These are phyloP conservation scores for Galeruca laticollis DNA, from an alignment of 2,888 invertebrate species.

Conservation along the genomic window DNA sequence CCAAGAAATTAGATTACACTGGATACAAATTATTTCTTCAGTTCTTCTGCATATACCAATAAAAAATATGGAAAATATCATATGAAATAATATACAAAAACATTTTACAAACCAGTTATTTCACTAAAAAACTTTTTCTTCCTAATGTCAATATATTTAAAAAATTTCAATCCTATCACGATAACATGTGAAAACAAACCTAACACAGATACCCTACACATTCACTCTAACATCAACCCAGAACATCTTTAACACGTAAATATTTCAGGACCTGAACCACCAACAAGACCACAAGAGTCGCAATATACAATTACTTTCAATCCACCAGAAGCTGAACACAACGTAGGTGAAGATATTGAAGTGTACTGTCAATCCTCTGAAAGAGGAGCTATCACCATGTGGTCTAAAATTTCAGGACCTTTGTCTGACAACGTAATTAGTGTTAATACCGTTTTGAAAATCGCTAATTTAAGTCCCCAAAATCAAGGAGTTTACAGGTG, in stretches of 20 bases:
- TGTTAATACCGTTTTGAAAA: slow-evolving; percentile 70
- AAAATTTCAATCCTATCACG: too few species aligned
- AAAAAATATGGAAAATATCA: too few species aligned
- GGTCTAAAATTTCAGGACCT: slow-evolving; percentile 72
- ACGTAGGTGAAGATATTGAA: slow-evolving; percentile 74
- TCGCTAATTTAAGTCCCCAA: slow-evolving; percentile 70
- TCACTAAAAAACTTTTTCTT: background rate
- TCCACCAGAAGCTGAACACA: slow-evolving; percentile 56
- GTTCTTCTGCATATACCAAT: background rate
- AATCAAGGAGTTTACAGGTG: slow-evolving; percentile 80
- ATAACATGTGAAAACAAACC: background rate
- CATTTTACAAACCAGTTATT: background rate
- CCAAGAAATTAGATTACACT: too few species aligned
- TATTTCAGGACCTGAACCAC: slow-evolving; percentile 36
- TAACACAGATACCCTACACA: background rate
- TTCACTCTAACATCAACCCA: background rate
- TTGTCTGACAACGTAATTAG: slow-evolving; percentile 73
- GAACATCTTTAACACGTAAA: background rate
- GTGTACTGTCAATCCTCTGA: slow-evolving; percentile 74
- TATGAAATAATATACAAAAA: too few species aligned
- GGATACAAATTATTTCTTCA: too few species aligned
- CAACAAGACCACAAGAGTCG: slow-evolving; percentile 30
- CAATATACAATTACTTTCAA: slow-evolving; percentile 52
- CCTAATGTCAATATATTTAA: background rate
- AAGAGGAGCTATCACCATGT: slow-evolving; percentile 70